Base-by-base conservation (phyloP, 1,140 invertebrate genomes). In the Saccostrea glomerata region DNA sequence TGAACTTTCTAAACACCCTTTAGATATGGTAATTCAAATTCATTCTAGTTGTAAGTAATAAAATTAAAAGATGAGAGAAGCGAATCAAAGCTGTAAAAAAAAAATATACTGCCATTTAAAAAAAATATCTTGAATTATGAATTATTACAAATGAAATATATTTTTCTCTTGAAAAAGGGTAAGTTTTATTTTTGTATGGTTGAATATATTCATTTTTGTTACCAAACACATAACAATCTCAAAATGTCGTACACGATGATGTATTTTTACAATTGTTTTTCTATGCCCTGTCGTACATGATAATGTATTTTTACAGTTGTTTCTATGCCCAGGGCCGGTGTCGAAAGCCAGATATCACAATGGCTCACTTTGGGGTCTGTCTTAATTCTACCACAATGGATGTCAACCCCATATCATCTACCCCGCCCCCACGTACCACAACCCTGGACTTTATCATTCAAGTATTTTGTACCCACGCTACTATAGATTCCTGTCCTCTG, bases 271-370 rank as follows among this genome's bases (percentile, higher is more conserved):
- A 77, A 30, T 77, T 77, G 70, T n/a, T n/a, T 77, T 77, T 77
- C 25, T 77, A 77, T 77, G 70, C 70, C 70, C 30, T 47, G 47
- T 47, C 47, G 47, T 47, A 47, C 47, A 47, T 47, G 47, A 47
- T 47, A 47, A 47, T 63, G 58, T 63, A 63, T 63, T 77, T 73
- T 77, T 30, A 77, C 70, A 77, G 70, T 77, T 77, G 70, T 77
- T 77, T 77, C 25, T 77, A 77, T 77, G 70, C 70, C 70, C 70
- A 77, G 70, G 70, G 70, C 70, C 70, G 70, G 25, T 77, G 70
- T 77, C 70, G 70, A 17, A 36, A 77, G 70, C 70, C 70, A 25
- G 70, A 77, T 36, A 77, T 77, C 30, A 77, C 23, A 30, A 11
- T 77, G 25, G 70, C 23, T 15, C 25, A 77, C 25, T 77, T 77